Evolutionary conservation across 2,888 invertebrate genomes (phyloP).

Genomic region (Agrenia bidenticulata): DNA sequence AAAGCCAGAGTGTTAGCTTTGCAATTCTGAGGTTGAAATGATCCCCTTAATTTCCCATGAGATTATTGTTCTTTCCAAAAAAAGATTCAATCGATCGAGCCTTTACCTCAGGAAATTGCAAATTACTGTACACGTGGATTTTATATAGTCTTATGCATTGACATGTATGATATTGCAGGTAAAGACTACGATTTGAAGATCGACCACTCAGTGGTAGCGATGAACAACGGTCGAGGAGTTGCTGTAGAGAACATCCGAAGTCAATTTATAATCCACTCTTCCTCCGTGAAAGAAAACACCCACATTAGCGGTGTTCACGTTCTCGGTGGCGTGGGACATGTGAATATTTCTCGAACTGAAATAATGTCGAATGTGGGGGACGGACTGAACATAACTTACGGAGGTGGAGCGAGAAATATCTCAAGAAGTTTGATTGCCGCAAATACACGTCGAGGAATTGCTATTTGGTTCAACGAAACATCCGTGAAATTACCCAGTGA

Average conservation of each 20-base stretch:
- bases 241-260: constrained; percentile 88
- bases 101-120: neutral
- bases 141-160: no score
- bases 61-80: constrained; percentile 1
- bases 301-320: constrained; percentile 89
- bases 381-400: constrained; percentile 92
- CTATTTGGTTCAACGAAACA: constrained; percentile 87
- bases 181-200: constrained; percentile 84
- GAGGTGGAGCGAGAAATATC: constrained; percentile 90
- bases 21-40: no score
- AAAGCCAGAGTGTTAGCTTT: no score
- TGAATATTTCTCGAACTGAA: constrained; percentile 86
- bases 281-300: constrained; percentile 80
- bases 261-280: constrained; percentile 79
- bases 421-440: constrained; percentile 81
- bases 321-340: constrained; percentile 85
- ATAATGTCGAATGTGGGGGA: constrained; percentile 90
- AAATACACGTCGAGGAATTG: constrained; percentile 84
- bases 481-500: constrained; percentile 77
- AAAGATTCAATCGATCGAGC: no score
- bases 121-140: neutral
- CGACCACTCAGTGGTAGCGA: constrained; percentile 76
- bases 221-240: constrained; percentile 93
- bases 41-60: constrained; percentile 8
- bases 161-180: constrained; percentile 56